Evolutionary conservation across 2,113 vertebrate species (phyloP).

Genomic region (Dipodomys spectabilis): DNA sequence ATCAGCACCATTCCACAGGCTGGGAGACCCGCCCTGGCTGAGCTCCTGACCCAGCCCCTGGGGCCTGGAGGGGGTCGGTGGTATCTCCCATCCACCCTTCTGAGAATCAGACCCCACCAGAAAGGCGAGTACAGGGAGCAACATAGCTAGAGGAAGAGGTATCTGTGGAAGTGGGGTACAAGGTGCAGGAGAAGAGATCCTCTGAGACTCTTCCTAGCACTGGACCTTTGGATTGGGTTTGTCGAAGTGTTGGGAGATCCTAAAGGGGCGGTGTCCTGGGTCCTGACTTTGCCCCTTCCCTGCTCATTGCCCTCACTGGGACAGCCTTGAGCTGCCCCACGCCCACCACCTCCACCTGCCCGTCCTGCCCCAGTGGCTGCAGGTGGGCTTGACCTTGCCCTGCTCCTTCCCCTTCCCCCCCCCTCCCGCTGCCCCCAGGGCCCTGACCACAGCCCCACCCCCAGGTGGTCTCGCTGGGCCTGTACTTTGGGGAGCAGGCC

Average conservation of each 20-base stretch:
- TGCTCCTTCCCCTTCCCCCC: background rate
- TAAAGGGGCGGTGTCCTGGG: background rate
- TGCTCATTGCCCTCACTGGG: background rate
- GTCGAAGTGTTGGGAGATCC: background rate
- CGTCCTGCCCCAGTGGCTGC: no score
- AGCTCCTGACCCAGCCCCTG: background rate
- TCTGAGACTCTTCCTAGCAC: background rate
- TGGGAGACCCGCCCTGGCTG: no score
- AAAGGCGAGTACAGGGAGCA: background rate
- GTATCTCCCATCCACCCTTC: background rate
- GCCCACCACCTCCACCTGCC: background rate
- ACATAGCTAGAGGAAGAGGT: background rate
- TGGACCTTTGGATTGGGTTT: background rate
- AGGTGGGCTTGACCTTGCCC: no score
- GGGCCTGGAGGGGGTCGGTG: background rate
- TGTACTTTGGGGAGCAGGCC: conserved; percentile 95
- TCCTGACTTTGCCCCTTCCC: no score
- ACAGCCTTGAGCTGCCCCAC: fast-evolving
- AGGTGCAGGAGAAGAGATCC: no score
- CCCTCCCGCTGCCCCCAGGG: fast-evolving
- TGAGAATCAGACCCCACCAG: background rate
- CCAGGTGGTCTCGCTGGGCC: conserved; percentile 96
- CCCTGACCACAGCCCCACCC: conserved; percentile 27
- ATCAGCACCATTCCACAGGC: background rate
- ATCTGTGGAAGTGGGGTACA: no score